Evolutionary conservation across 2,797 vertebrate species (phyloP).

Genomic region (Gymnothorax reevesii): DNA sequence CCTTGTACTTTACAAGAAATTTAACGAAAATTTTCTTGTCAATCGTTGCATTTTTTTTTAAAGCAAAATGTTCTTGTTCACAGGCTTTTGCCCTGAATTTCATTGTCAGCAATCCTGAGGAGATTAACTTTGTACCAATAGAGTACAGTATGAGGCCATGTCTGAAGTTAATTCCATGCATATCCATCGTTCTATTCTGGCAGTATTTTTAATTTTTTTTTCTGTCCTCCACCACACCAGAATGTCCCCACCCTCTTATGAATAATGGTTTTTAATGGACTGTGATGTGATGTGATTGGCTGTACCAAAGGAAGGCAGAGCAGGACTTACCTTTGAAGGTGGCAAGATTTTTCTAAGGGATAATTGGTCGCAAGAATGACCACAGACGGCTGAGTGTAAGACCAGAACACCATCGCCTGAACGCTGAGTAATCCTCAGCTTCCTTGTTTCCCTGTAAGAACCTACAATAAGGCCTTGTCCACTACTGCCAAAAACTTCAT

Average conservation of each 20-base stretch:
- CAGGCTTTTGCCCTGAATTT: not conserved
- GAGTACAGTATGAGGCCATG: not conserved
- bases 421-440: constrained; percentile 2
- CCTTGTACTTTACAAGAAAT: not conserved
- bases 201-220: not conserved
- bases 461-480: not conserved
- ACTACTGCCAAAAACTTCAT: too few relatives aligned
- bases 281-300: not conserved
- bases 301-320: not conserved
- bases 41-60: too few relatives aligned
- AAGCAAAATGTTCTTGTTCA: not conserved
- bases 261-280: not conserved
- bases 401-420: not conserved
- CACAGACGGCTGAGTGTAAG: not conserved
- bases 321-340: constrained; percentile 30
- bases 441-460: not conserved
- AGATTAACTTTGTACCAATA: constrained; percentile 13
- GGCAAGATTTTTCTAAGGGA: constrained; percentile 28
- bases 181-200: not conserved
- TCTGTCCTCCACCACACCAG: not conserved
- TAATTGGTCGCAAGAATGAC: constrained; percentile 42
- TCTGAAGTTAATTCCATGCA: not conserved
- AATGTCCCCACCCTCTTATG: not conserved
- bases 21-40: too few relatives aligned
- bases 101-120: not conserved